Conservation (phyloP, 1,140 invertebrate genomes). For the Matsumurasca onukii region DNA sequence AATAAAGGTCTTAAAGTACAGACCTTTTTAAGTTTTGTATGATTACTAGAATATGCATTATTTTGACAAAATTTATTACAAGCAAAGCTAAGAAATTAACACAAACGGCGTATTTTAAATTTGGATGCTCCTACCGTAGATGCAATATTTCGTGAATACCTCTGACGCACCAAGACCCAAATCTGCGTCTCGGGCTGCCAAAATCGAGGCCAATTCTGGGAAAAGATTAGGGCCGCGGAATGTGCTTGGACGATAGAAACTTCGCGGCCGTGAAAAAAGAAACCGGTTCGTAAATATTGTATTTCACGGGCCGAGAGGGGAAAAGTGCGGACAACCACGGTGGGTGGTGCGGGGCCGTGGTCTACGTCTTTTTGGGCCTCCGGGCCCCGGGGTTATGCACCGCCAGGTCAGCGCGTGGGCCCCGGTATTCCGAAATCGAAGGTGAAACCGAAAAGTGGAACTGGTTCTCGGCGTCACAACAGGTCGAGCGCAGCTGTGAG, state of each 20-base stretch:
- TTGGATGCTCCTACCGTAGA: too few relatives aligned
- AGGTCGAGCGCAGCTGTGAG: too few relatives aligned
- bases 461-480: too few relatives aligned
- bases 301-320: slow-evolving; percentile 13
- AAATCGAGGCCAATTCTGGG: slow-evolving; percentile 2
- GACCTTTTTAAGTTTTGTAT: too few relatives aligned
- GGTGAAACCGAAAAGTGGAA: background rate
- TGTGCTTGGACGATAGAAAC: background rate
- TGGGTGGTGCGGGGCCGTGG: background rate
- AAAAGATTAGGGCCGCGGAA: background rate
- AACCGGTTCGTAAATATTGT: slow-evolving; percentile 24
- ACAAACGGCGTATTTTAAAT: too few relatives aligned
- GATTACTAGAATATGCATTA: too few relatives aligned
- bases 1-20: too few relatives aligned
- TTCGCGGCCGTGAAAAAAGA: background rate
- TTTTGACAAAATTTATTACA: too few relatives aligned
- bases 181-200: background rate
- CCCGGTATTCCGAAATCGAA: slow-evolving; percentile 14
- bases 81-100: too few relatives aligned
- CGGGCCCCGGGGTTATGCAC: slow-evolving; percentile 7
- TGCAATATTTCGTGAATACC: too few relatives aligned
- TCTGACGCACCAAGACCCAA: background rate
- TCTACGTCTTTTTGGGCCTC: slow-evolving; percentile 7
- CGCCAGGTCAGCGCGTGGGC: background rate
- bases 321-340: too few relatives aligned